Base-by-base conservation (phyloP, 2,113 vertebrate genomes). In the Ptilonorhynchus violaceus region DNA sequence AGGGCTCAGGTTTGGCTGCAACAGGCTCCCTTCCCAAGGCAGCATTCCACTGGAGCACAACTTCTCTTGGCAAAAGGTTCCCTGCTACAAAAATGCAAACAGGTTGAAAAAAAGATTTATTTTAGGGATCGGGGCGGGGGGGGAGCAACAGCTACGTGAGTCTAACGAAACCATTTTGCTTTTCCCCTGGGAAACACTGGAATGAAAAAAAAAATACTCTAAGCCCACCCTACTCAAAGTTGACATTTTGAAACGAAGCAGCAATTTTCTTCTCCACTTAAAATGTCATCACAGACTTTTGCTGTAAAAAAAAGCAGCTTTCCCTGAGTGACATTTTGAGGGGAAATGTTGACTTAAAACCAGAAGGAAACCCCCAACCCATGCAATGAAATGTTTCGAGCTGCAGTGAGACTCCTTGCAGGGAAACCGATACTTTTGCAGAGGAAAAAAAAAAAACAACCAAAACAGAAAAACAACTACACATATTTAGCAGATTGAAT, bases 281-380 rank as follows among this genome's bases (percentile, higher is more conserved):
- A 95, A 96, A 93, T 94, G 93, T 95, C 92, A 96, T 94, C 88
- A 91, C 93, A 94, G 90, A 73, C 90, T 96, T 91, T 56, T 41
- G 41, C 81, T 88, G 72, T 42, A 88, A 84, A 64, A 84, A 84
- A 88, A 90, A 49, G 3, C 59, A 82, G 64, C 60, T 21, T 90
- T 92, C 64, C 50, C 64, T 56, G 76, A 96, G 66, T 89, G 92
- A 91, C 88, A 96, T 93, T 93, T 96, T 81, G 60, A 94, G 96
- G 73, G 92, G 92, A 93, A 96, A 93, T 31, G 78, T 73, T 96
- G 92, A 84, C 76, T 95, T 94, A 73, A 95, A 96, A 91, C 24
- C 83, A 86, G 75, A 92, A 95, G 94, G 76, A 96, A 93, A 70
- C 72, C 83, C 93, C 69, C 35, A 86, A 75, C 53, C 79, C 39